These are phyloP conservation scores for Coregonus sp. DNA, from an alignment of 2,797 vertebrate species.

Conservation along the genomic window DNA sequence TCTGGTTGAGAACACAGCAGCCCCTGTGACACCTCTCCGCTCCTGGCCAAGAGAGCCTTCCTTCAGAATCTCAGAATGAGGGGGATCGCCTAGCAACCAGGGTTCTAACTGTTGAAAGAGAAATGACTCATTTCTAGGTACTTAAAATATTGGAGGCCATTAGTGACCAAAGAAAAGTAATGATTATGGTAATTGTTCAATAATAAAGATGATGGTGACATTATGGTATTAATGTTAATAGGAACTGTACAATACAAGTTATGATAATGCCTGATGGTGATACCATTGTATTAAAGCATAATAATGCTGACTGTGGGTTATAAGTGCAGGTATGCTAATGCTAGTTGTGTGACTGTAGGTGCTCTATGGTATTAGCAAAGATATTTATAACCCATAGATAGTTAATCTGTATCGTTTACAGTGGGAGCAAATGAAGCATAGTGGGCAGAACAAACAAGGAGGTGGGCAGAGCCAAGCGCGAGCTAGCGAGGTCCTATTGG, in stretches of 20 bases:
- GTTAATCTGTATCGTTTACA: no score
- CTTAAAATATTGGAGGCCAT: neutral
- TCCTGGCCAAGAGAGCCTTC: conserved; percentile 29
- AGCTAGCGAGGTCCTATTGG: no score
- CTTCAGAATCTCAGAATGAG: conserved; percentile 43
- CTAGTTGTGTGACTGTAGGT: no score
- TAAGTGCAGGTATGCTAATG: no score
- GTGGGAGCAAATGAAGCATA: no score
- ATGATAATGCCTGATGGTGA: no score
- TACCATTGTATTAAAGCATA: no score
- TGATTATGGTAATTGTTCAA: conserved; percentile 28
- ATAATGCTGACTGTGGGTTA: no score
- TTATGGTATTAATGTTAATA: neutral
- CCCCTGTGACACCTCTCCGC: conserved; percentile 28
- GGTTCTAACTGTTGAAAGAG: conserved; percentile 6
- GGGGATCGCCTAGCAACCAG: conserved; percentile 71
- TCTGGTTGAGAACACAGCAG: conserved; percentile 30
- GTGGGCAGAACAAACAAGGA: no score
- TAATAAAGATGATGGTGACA: neutral
- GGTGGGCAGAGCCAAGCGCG: no score
- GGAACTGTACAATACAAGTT: neutral
- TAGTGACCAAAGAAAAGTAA: neutral
- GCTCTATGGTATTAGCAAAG: no score
- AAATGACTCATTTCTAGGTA: neutral
- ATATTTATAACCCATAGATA: no score